phyloP scores from a whole-genome alignment of 2,797 vertebrate genomes.

The Crax fasciolata region DNA sequence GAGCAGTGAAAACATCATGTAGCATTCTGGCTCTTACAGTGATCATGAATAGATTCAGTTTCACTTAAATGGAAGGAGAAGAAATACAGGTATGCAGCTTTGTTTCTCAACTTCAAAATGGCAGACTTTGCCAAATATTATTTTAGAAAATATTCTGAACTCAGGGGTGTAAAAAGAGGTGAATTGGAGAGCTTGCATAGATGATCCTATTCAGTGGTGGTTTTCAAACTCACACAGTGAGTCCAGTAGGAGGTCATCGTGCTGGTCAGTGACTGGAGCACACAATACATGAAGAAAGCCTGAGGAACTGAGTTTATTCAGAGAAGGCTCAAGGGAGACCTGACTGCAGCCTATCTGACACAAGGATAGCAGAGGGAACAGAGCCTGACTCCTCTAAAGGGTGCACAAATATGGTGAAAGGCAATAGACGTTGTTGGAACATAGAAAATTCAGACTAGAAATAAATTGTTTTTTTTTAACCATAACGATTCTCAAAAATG shows the following conservation, averaged over 20 bases:
- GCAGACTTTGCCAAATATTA: background rate
- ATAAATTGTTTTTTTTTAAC: background rate
- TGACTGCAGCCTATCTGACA: background rate
- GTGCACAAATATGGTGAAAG: fast-evolving
- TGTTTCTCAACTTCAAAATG: background rate
- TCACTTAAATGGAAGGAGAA: background rate
- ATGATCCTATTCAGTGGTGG: background rate
- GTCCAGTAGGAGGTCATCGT: background rate
- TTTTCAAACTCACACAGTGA: background rate
- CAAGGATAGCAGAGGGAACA: background rate
- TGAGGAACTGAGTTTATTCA: background rate
- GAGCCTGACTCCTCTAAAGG: background rate
- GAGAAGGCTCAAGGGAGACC: background rate
- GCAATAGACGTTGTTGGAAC: background rate
- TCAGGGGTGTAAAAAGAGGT: background rate
- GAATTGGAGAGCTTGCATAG: background rate
- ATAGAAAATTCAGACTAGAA: background rate
- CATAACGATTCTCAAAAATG: background rate
- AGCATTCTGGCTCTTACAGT: background rate
- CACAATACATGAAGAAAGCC: background rate
- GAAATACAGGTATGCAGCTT: background rate
- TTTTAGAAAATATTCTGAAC: background rate
- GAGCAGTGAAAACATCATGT: background rate
- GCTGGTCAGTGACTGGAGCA: background rate
- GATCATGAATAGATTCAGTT: background rate